Evolutionary conservation across 2,797 vertebrate genomes (phyloP).

Genomic region (Sebastes miniatus): DNA sequence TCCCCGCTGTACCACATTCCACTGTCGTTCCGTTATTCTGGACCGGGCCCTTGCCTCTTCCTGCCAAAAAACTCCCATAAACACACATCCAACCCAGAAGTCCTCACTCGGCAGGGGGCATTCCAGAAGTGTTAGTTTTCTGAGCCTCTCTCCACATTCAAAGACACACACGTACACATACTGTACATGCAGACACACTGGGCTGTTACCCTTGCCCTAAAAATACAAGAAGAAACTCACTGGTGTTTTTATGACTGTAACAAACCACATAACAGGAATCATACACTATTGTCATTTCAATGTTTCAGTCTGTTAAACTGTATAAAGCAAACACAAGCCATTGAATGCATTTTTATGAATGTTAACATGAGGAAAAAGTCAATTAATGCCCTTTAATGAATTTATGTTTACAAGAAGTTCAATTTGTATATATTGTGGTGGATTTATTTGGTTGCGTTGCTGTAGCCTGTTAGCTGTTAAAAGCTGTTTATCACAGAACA

Average conservation of each 20-base stretch:
- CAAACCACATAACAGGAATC: background rate
- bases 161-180: slow-evolving; percentile 21
- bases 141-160: slow-evolving; percentile 29
- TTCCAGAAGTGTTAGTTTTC: slow-evolving; percentile 74
- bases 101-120: slow-evolving; percentile 74
- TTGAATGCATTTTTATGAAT: no score
- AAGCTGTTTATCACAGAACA: no score
- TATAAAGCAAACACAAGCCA: no score
- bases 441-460: no score
- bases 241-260: background rate
- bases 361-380: no score
- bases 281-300: background rate
- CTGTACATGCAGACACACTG: slow-evolving; percentile 24
- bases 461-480: no score
- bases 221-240: slow-evolving; percentile 14
- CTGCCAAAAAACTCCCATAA: slow-evolving; percentile 80
- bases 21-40: slow-evolving; percentile 76
- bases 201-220: slow-evolving; percentile 35
- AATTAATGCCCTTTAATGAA: no score
- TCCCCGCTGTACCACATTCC: slow-evolving; percentile 79
- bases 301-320: no score
- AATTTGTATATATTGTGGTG: no score
- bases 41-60: slow-evolving; percentile 67
- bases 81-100: slow-evolving; percentile 72
- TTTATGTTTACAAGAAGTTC: no score